Evolutionary conservation across 2,113 vertebrate genomes (phyloP).

Genomic region (Eleginops maclovinus): DNA sequence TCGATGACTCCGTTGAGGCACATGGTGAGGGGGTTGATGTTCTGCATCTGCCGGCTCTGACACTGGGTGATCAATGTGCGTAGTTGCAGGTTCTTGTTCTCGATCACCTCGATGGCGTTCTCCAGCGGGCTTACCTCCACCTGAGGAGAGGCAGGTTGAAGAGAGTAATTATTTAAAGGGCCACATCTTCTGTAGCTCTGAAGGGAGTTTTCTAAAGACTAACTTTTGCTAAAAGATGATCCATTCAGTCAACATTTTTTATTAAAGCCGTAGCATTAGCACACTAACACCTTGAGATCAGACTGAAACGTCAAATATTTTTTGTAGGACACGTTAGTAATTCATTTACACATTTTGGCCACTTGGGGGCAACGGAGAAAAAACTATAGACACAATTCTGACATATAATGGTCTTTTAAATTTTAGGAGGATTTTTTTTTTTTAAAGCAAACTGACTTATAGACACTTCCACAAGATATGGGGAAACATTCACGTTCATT

Average conservation of each 20-base stretch:
- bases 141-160: conserved; percentile 68
- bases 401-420: not conserved
- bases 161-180: not conserved
- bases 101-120: conserved; percentile 97
- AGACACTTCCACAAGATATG: not conserved
- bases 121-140: conserved; percentile 98
- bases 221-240: too few relatives aligned
- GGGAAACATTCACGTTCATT: not conserved
- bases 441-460: not conserved
- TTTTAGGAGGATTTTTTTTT: not conserved
- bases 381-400: not conserved
- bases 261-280: not conserved
- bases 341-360: not conserved
- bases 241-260: too few relatives aligned
- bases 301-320: not conserved
- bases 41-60: conserved; percentile 96
- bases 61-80: conserved; percentile 95
- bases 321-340: not conserved
- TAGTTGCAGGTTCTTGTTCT: conserved; percentile 97
- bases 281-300: not conserved
- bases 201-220: not conserved
- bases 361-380: not conserved
- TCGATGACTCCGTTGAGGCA: conserved; percentile 99
- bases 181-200: not conserved
- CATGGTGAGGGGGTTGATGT: conserved; percentile 98